These are phyloP conservation scores for Drosophila mercatorum DNA, from an alignment of 2,888 invertebrate species.

Conservation along the genomic window DNA sequence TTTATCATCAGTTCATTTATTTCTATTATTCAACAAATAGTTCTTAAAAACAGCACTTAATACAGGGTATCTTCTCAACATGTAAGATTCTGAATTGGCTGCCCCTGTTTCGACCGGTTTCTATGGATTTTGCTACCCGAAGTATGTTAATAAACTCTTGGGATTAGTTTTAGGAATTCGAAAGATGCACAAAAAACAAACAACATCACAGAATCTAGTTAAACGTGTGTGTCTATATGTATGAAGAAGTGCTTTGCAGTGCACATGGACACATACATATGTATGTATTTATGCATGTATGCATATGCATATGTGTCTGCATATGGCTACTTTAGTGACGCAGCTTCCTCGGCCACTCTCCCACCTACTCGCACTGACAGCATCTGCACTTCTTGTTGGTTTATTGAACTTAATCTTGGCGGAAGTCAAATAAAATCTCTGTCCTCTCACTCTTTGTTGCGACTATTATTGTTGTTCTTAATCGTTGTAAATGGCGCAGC, in stretches of 20 bases:
- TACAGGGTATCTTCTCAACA: neutral
- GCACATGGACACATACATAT: neutral
- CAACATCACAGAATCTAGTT: neutral
- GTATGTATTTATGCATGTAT: neutral
- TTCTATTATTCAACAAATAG: too few relatives aligned
- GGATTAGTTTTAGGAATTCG: conserved; percentile 8
- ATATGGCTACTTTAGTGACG: neutral
- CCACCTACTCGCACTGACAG: conserved; percentile 15
- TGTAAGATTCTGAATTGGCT: neutral
- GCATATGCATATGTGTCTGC: too few relatives aligned
- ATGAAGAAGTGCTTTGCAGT: neutral
- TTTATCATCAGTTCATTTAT: neutral
- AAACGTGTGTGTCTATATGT: neutral
- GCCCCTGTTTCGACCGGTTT: conserved; percentile 1
- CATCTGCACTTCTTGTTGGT: conserved; percentile 33
- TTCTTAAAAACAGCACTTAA: too few relatives aligned
- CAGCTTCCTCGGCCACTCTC: neutral
- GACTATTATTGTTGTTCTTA: conserved; percentile 26
- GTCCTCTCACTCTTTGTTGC: conserved; percentile 14
- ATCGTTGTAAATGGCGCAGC: conserved; percentile 62
- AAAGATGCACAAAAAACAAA: conserved; percentile 5
- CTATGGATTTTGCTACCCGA: neutral
- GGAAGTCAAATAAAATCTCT: conserved; percentile 61
- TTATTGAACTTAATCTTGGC: conserved; percentile 73
- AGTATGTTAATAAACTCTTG: conserved; percentile 2